Evolutionary conservation across 2,113 vertebrate species (phyloP).

Genomic region (Tragulus kanchil): DNA sequence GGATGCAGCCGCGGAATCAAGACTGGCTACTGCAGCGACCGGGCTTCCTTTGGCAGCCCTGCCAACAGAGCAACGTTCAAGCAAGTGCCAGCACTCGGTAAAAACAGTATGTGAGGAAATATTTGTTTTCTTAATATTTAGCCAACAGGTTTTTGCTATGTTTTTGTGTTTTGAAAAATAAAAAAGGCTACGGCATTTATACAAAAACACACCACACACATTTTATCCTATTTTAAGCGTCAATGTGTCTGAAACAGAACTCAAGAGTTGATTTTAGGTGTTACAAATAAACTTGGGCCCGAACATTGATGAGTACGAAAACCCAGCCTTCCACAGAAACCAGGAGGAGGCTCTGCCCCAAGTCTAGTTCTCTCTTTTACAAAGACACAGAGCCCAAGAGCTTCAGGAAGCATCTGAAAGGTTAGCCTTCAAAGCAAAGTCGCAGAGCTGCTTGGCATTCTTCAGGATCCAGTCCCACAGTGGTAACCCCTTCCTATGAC

Average conservation of each 20-base stretch:
- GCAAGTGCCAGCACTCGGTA: conserved; percentile 69
- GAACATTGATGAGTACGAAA: not conserved
- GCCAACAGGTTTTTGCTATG: conserved; percentile 78
- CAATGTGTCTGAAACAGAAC: conserved; percentile 69
- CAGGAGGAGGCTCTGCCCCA: not conserved
- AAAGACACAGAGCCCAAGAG: not conserved
- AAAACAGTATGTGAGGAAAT: conserved; percentile 72
- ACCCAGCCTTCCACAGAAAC: not conserved
- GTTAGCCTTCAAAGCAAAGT: not conserved
- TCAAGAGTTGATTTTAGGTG: conserved; percentile 55
- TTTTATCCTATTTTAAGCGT: conserved; percentile 74
- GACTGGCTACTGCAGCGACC: conserved; percentile 34
- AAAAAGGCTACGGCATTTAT: conserved; percentile 61
- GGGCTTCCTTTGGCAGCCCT: conserved; percentile 34
- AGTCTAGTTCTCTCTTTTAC: not conserved
- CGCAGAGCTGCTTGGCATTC: too few relatives aligned
- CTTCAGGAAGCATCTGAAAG: not conserved
- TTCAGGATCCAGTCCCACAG: not conserved
- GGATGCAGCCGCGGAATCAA: not conserved
- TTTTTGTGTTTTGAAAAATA: conserved; percentile 70
- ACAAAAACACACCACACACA: conserved; percentile 69
- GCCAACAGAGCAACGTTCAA: conserved; percentile 45
- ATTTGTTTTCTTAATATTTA: conserved; percentile 78
- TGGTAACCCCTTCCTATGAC: not conserved
- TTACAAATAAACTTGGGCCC: conserved; percentile 58